phyloP scores from a whole-genome alignment of 2,888 invertebrate genomes.

The Harpagoxenus sublaevis region DNA sequence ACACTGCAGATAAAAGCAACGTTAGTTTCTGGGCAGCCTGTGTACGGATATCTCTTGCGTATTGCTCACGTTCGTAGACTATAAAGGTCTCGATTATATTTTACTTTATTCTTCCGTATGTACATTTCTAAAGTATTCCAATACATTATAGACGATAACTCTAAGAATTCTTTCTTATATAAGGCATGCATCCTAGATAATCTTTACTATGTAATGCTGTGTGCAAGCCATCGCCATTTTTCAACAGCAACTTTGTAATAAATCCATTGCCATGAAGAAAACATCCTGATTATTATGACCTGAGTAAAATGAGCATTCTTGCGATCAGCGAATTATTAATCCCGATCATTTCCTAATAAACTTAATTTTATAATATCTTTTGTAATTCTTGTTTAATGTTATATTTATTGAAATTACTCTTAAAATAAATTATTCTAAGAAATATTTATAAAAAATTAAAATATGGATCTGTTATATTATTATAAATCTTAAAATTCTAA shows the following conservation, averaged over 20 bases:
- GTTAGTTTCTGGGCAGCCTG: neutral
- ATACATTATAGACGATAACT: constrained; percentile 68
- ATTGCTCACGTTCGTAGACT: constrained; percentile 71
- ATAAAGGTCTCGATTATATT: constrained; percentile 63
- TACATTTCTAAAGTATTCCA: constrained; percentile 57
- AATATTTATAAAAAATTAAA: neutral
- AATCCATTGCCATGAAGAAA: constrained; percentile 68
- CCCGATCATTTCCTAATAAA: neutral
- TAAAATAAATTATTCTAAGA: neutral
- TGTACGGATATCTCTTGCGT: constrained; percentile 50
- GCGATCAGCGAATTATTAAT: neutral
- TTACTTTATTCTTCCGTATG: constrained; percentile 49
- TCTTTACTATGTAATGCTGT: constrained; percentile 79
- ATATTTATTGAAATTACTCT: neutral
- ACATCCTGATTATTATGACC: constrained; percentile 13
- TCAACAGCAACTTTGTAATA: constrained; percentile 80
- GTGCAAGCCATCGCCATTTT: constrained; percentile 79
- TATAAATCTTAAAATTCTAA: constrained; percentile 50
- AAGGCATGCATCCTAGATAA: constrained; percentile 79
- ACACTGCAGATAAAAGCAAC: neutral
- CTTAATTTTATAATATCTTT: neutral
- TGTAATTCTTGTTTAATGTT: neutral
- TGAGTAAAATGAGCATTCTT: neutral
- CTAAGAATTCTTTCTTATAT: constrained; percentile 69
- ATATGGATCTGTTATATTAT: neutral